Base-by-base conservation (phyloP, 2,113 vertebrate species). In the Pandion haliaetus region DNA sequence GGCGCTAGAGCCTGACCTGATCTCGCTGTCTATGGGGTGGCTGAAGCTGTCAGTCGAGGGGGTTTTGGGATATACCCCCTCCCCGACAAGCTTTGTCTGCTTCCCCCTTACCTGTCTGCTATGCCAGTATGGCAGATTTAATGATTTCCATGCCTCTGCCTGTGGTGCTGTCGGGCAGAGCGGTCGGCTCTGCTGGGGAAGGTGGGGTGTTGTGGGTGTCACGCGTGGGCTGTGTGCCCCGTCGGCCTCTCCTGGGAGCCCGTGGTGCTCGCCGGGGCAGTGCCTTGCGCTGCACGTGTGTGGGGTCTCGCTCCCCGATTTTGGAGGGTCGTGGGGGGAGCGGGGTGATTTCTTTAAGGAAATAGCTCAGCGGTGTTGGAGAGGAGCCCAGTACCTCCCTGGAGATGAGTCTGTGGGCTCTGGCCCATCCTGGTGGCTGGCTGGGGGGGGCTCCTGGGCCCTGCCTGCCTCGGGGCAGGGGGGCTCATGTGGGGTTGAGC, bases 401-500 rank as follows among this genome's bases (percentile, higher is more conserved):
- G 59, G 5, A n/a, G 42, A 15, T 34, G 14, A 12, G 19, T 2
- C 1, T 9, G 10, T 12, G 18, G 12, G 0, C 12, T 84, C 34
- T 38, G 40, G 3, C 8, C 0, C 1, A 2, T 14, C 21, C 23
- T 13, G 0, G 0, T 23, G 36, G 15, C 34, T 58, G 4, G 17
- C 16, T 42, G 58, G 10, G 17, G 10, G 17, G 31, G 14, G 4
- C 6, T 65, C 2, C 15, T 14, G n/a, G 17, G 26, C 31, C 17
- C 38, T 47, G 25, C 6, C 16, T 10, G 8, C 57, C 12, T 8
- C 15, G 8, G 66, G 7, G 5, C 7, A 1, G 7, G 19, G 12
- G 14, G 6, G 1, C 4, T 40, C 17, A 2, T 17, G 12, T 5
- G 20, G 31, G 38, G 11, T 31, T 3, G 10, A 44, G 9, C 3